phyloP scores from a whole-genome alignment of 2,888 invertebrate species.

The Muscina levida region DNA sequence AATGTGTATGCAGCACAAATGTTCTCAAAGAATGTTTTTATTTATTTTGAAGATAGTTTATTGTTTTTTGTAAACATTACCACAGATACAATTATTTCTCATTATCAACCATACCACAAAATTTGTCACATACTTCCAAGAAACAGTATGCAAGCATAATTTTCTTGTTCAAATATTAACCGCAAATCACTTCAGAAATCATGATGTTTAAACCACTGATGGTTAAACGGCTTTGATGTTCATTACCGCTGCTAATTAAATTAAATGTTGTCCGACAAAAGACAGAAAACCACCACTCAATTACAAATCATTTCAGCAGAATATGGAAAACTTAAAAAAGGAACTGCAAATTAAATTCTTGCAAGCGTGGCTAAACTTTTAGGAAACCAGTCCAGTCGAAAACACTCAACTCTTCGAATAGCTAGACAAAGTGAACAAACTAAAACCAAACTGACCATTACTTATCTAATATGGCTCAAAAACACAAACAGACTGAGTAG shows the following conservation, averaged over 20 bases:
- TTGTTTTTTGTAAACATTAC: too few relatives aligned
- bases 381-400: constrained; percentile 47
- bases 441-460: constrained; percentile 58
- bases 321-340: neutral
- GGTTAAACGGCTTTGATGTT: constrained; percentile 58
- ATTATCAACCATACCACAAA: too few relatives aligned
- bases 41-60: too few relatives aligned
- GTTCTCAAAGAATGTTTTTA: too few relatives aligned
- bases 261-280: constrained; percentile 50
- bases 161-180: too few relatives aligned
- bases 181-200: too few relatives aligned
- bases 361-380: constrained; percentile 47
- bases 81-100: too few relatives aligned
- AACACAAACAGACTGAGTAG: constrained; percentile 12
- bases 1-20: too few relatives aligned
- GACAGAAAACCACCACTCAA: constrained; percentile 40
- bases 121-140: too few relatives aligned
- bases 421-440: neutral
- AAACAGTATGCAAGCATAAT: too few relatives aligned
- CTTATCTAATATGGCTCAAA: constrained; percentile 54
- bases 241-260: constrained; percentile 63
- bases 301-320: constrained; percentile 43
- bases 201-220: too few relatives aligned
- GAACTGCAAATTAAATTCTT: constrained; percentile 17
- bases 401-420: constrained; percentile 36